Evolutionary conservation across 53 echinoderm and acorn worm species (phyloP), one percentile per base, ranked within the genome.

Genomic region (Echinarachnius parma): DNA sequence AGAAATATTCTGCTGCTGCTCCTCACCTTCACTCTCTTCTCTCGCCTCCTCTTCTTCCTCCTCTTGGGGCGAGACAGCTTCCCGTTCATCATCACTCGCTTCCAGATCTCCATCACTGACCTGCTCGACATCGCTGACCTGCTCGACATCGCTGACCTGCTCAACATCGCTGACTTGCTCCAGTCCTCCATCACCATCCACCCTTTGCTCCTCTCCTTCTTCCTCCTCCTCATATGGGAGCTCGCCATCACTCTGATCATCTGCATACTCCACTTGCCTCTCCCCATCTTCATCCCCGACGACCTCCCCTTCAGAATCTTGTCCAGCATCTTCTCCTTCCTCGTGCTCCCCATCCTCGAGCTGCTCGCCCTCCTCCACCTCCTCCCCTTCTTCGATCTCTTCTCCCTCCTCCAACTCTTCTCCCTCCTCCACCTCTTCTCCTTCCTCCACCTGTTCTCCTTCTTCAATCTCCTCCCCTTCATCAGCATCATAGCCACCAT

Each of bases 191-290:
- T 4, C 18, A 50, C 4, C 7, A 7, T 39, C 7, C 7, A 13
- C 15, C 62, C 62, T 33, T 62, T 66, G 37, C 31, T 66, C 66
- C 19, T 9, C 50, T 18, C 18, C 57, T 4, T 23, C 69, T 7
- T 59, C 77, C 33, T 79, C 79, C 24, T 79, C 79, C 42, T 68
- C 53, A 24, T 69, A 69, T 0, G 70, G 70, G 33, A 69, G 52
- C 22, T 69, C 70, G 4, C 70, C 70, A 53, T 69, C 70, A 34
- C 69, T 68, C 13, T 60, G 59, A 25, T 67, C 60, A 50, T 80
- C 69, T 47, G 7, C 44, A 28, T 50, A 22, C 0, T 28, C 33
- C 2, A 18, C 53, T 36, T 36, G 54, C 56, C 75, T n/a, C 5
- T 28, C 19, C 15, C 28, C 49, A 0, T n/a, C 18, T 9, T 60